phyloP scores from a whole-genome alignment of 2,888 invertebrate genomes.

The Folsomia candida region DNA sequence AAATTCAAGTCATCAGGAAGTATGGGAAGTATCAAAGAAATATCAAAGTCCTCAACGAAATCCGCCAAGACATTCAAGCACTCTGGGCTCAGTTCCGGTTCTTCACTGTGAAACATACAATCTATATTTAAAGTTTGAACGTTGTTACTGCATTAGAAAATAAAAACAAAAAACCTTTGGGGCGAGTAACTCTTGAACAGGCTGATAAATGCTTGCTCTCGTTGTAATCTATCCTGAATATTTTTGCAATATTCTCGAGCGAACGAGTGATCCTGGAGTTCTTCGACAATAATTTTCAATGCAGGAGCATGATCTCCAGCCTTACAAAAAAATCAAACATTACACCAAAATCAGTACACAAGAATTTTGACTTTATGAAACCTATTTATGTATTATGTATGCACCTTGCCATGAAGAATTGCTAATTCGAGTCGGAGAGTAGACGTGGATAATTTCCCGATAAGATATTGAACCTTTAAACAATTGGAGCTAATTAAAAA shows the following conservation, averaged over 20 bases:
- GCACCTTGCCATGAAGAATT: constrained; percentile 60
- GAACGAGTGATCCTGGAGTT: constrained; percentile 57
- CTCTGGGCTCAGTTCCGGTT: constrained; percentile 53
- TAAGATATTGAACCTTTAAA: constrained; percentile 56
- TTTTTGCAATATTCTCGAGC: constrained; percentile 58
- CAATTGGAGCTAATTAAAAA: constrained; percentile 55
- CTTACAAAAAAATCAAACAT: constrained; percentile 50
- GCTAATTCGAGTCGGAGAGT: constrained; percentile 57
- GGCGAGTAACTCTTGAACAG: constrained; percentile 56
- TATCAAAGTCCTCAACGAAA: constrained; percentile 57
- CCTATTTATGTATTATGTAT: too few species aligned
- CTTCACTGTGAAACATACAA: constrained; percentile 22
- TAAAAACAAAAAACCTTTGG: constrained; percentile 47
- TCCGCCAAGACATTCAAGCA: constrained; percentile 55
- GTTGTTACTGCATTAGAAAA: not conserved
- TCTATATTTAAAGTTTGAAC: not conserved
- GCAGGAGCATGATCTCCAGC: constrained; percentile 60
- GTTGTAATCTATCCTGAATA: constrained; percentile 53
- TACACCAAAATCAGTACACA: not conserved
- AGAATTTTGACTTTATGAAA: too few species aligned
- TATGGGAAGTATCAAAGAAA: constrained; percentile 53
- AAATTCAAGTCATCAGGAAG: constrained; percentile 57
- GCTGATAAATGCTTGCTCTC: constrained; percentile 55
- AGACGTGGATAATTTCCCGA: constrained; percentile 56
- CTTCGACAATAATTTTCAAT: constrained; percentile 57